Evolutionary conservation across 2,888 invertebrate species (phyloP), one percentile per base, ranked within the genome.

Genomic region (Mayetiola destructor): DNA sequence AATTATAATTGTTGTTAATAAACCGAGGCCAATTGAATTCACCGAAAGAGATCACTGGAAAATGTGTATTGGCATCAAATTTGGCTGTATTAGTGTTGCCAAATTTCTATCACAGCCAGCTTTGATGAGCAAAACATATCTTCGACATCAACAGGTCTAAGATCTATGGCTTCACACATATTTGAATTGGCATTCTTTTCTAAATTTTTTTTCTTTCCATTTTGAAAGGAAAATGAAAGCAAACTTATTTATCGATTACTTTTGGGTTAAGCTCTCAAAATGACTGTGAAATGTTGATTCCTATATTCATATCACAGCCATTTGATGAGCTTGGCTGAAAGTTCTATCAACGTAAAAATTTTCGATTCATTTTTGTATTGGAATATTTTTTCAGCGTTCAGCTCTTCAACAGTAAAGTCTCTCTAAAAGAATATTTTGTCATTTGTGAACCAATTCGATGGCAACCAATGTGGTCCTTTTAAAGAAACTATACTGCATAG

Each of bases 51-150:
- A 16, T n/a, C n/a, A 42, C 16, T 2, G 16, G 23, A 40, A 16
- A 40, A 39, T 57, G 39, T 60, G 56, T 53, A 48, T 61, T 69
- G 69, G 68, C 70, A 70, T 70, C 70, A 70, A 70, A 70, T 68
- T 67, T 68, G 70, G 70, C 67, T 70, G 70, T 66, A 64, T 64
- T 66, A 55, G 57, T 52, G 29, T 37, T 64, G 65, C 64, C 64
- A 64, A 64, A 65, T 66, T 63, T 64, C 67, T 71, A 71, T 71
- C 71, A 71, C 70, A 70, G 70, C 70, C 69, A 69, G 69, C 69
- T 71, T 71, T 71, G 71, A 71, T 71, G 71, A 69, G 69, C 69
- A 70, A 68, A 67, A 69, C 68, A 66, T 59, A 60, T 60, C 59
- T 58, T 58, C 53, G 56, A 53, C 32, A 6, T 9, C 32, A 32